Evolutionary conservation across 1,140 invertebrate genomes (phyloP), one percentile per base, ranked within the genome.

Genomic region (Drosophila malerkotliana): DNA sequence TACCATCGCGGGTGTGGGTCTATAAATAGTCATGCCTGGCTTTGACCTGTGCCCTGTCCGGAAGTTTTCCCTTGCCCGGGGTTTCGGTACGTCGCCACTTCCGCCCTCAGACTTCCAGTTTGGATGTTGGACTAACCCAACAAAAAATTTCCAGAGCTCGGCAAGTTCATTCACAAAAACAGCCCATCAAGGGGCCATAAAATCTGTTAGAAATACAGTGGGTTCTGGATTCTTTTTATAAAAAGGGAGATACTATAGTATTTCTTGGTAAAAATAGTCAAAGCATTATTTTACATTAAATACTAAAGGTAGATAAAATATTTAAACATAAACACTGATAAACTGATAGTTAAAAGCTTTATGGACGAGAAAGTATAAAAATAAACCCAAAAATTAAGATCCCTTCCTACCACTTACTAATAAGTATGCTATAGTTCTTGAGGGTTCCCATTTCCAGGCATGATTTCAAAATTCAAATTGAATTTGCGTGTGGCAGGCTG

Each of bases 131-230:
- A 54, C 51, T 55, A 45, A 34, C 49, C 45, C 39, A 63, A 53
- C 28, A 52, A 56, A 39, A 51, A 39, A 41, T 52, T 76, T 45
- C 24, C 55, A 56, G 49, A 51, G 28, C 58, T 68, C 53, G 28
- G n/a, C 26, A 64, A 72, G 68, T 84, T 85, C 81, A 85, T 84
- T 84, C 80, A 84, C 76, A 84, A 84, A 83, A 44, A 44, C n/a
- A 39, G 28, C 12, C 15, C 34, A 41, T 62, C 41, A 34, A 47
- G 15, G 61, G 53, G 62, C 60, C 64, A 69, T 69, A 60, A 64
- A 64, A 41, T 58, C 56, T 44, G 51, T 28, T 63, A 60, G 66
- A 48, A 63, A 78, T 78, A 37, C 34, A n/a, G 10, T 4, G 10
- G 4, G 10, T n/a, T 12, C 12, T 28, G 1, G 26, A 28, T 28